Evolutionary conservation across 2,113 vertebrate species (phyloP).

Genomic region (Ciconia boyciana): DNA sequence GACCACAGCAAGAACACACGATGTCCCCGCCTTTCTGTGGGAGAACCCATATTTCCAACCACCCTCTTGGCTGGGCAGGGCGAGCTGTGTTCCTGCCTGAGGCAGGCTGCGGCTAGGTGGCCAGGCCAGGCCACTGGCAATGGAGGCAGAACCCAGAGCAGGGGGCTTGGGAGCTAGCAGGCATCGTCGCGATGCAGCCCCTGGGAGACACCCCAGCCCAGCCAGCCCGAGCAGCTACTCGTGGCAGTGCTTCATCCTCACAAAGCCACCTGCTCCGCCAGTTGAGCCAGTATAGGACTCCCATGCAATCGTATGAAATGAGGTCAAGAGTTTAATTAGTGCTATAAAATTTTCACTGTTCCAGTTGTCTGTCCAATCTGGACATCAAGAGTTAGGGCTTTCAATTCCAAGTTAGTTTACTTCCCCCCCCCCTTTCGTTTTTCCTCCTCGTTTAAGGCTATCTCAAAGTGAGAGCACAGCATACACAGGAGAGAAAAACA

Average conservation of each 20-base stretch:
- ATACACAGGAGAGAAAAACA: neutral
- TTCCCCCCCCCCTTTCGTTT: neutral
- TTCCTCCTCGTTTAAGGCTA: neutral
- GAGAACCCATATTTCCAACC: neutral
- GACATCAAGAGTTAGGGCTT: neutral
- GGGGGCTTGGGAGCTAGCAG: neutral
- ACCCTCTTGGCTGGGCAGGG: neutral
- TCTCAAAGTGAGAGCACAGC: neutral
- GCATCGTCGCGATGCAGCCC: rapidly evolving
- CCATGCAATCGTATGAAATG: neutral
- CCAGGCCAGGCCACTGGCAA: neutral
- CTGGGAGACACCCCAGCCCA: too few species aligned
- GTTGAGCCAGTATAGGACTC: neutral
- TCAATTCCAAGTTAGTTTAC: neutral
- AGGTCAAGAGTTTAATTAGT: neutral
- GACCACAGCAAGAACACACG: neutral
- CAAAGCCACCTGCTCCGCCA: neutral
- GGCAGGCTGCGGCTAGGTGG: neutral
- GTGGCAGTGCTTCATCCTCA: neutral
- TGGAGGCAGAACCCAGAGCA: neutral
- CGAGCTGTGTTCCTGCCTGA: neutral
- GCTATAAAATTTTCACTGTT: neutral
- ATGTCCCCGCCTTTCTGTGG: neutral
- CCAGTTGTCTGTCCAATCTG: neutral
- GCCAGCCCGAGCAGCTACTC: neutral